Base-by-base conservation (phyloP, 2,113 vertebrate species). In the Sceloporus undulatus region DNA sequence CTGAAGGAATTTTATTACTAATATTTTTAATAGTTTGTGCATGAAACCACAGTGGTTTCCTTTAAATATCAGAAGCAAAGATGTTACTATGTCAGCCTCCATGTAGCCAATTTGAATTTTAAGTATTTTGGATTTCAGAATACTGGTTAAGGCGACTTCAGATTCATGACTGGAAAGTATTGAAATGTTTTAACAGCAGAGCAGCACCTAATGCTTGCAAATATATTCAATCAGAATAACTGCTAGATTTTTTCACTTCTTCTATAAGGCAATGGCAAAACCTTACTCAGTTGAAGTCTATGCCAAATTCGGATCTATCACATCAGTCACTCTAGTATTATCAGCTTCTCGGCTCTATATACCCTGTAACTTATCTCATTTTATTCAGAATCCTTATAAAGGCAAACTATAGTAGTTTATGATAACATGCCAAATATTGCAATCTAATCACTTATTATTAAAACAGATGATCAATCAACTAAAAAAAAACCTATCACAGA, bases 361-460 rank as follows among this genome's bases (percentile, higher is more conserved):
- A 70, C n/a, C 27, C 3, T 79, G 40, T 25, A 75, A 48, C 27
- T 65, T 48, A 27, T 19, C 56, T 81, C 79, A 10, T 59, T 82
- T 62, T 48, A 62, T 82, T 66, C 52, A 73, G 27, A 21, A 62
- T 13, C 52, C 1, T 62, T 27, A 40, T 74, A 62, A 74, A 29
- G 6, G 34, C 25, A n/a, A 66, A 14, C 40, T 42, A 81, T 70
- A 71, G 8, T 87, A 13, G 59, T 70, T 56, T 14, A 19, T 81
- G 78, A 73, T 59, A 65, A 76, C 38, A 76, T 82, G 59, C n/a
- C 65, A 82, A 86, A 86, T 76, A 16, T 75, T 85, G 52, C 73
- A 85, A 85, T 85, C 25, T 77, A 85, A 85, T 74, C 84, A 82
- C 82, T 82, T 82, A 65, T 59, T 76, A 66, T 87, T 82, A 82